Percentiles rank a stretch among this genome's conserved stretches.
These are phyloP conservation scores for Leistus spinibarbis DNA, from an alignment of 2,888 invertebrate genomes.

Conservation along the genomic window DNA sequence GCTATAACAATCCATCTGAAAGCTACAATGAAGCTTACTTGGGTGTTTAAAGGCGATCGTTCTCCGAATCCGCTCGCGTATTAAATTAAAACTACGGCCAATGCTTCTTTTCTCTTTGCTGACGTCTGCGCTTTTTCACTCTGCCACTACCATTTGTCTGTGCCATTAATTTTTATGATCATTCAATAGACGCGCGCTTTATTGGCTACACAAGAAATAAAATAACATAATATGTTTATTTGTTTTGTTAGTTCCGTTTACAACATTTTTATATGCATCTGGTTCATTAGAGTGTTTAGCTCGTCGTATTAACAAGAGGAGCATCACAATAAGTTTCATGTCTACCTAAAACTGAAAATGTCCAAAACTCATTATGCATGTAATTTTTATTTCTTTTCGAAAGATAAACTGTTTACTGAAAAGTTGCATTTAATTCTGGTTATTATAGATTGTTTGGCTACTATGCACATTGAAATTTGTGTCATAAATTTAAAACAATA, in stretches of 20 bases:
- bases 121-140: slow-evolving; percentile 19
- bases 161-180: slow-evolving; percentile 32
- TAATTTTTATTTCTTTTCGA: no score
- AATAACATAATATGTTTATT: neutral
- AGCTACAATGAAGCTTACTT: slow-evolving; percentile 16
- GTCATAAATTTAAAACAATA: no score
- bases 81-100: slow-evolving; percentile 37
- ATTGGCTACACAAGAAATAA: neutral
- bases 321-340: no score
- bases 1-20: slow-evolving; percentile 33
- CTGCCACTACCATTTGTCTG: slow-evolving; percentile 21
- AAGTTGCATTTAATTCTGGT: no score
- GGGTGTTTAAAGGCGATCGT: slow-evolving; percentile 19
- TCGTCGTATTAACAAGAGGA: no score
- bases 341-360: no score
- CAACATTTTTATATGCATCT: no score
- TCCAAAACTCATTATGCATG: no score
- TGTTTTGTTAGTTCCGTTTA: neutral
- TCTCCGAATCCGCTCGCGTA: slow-evolving; percentile 21
- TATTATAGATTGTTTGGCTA: no score
- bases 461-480: no score
- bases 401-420: no score
- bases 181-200: slow-evolving; percentile 28
- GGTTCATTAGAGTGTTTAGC: no score
- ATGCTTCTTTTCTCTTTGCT: slow-evolving; percentile 26